Evolutionary conservation across 2,888 invertebrate species (phyloP).

Genomic region (Xestoiulus laeticollis): DNA sequence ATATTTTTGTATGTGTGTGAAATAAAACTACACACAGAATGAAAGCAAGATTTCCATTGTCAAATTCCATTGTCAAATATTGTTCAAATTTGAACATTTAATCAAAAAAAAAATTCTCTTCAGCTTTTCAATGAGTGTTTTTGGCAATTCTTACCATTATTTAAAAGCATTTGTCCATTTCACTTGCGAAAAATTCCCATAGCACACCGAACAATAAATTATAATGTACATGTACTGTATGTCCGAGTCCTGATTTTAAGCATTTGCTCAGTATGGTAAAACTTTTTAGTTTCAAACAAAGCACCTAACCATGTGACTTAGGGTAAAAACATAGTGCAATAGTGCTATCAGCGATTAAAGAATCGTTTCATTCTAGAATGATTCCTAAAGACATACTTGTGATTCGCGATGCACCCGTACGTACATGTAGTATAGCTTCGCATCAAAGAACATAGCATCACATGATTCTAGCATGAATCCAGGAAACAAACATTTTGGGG

Average conservation of each 20-base stretch:
- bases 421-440: too few relatives aligned
- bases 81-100: conserved; percentile 14
- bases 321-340: too few relatives aligned
- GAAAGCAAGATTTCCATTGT: conserved; percentile 20
- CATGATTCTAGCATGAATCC: too few relatives aligned
- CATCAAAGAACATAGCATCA: too few relatives aligned
- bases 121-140: background rate
- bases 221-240: background rate
- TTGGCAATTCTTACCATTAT: background rate
- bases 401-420: too few relatives aligned
- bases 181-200: background rate
- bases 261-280: background rate
- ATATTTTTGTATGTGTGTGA: background rate
- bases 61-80: too few relatives aligned
- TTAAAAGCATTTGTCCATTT: conserved; percentile 9
- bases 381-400: too few relatives aligned
- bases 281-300: background rate
- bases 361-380: too few relatives aligned
- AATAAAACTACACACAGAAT: background rate
- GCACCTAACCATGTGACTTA: too few relatives aligned
- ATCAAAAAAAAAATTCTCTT: background rate
- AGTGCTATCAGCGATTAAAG: too few relatives aligned
- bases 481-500: too few relatives aligned
- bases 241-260: background rate
- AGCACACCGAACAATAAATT: background rate